A percentile compares a stretch with the other conserved stretches of the same genome.
Conservation (phyloP, 2,113 vertebrate species). For the Pteruthius melanotis region DNA sequence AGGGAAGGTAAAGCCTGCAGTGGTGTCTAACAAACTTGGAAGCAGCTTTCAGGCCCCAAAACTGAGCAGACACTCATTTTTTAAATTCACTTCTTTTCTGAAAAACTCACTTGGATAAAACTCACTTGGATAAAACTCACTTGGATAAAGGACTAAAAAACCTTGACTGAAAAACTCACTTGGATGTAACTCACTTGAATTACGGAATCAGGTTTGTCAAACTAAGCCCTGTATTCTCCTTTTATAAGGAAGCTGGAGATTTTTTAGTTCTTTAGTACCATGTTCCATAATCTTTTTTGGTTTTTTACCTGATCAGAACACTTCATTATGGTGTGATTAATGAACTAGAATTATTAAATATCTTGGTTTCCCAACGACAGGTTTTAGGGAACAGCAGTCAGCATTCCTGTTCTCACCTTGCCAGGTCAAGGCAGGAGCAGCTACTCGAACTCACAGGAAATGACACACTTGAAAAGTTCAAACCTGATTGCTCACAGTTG, state of each 20-base stretch:
- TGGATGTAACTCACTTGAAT: neutral
- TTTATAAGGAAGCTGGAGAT: neutral
- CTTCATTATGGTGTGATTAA: neutral
- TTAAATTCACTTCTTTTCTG: neutral
- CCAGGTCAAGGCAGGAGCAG: neutral
- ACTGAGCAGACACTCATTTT: neutral
- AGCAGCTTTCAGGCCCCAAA: neutral
- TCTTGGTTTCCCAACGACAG: neutral
- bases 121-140: too few species aligned
- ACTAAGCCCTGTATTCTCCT: neutral
- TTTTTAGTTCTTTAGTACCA: neutral
- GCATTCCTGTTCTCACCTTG: neutral
- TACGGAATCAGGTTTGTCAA: neutral
- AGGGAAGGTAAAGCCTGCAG: neutral
- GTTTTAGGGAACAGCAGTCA: neutral
- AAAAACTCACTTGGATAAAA: neutral
- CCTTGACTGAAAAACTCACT: neutral
- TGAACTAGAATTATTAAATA: neutral
- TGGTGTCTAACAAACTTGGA: too few species aligned
- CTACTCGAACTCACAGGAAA: neutral
- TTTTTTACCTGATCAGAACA: neutral
- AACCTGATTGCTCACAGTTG: neutral
- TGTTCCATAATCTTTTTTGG: neutral
- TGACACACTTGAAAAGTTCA: neutral
- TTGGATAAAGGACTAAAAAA: neutral